Percentiles rank a stretch among this genome's conserved stretches.
These are phyloP conservation scores for Malacoraja senta DNA, from an alignment of 2,797 vertebrate genomes.

Conservation along the genomic window DNA sequence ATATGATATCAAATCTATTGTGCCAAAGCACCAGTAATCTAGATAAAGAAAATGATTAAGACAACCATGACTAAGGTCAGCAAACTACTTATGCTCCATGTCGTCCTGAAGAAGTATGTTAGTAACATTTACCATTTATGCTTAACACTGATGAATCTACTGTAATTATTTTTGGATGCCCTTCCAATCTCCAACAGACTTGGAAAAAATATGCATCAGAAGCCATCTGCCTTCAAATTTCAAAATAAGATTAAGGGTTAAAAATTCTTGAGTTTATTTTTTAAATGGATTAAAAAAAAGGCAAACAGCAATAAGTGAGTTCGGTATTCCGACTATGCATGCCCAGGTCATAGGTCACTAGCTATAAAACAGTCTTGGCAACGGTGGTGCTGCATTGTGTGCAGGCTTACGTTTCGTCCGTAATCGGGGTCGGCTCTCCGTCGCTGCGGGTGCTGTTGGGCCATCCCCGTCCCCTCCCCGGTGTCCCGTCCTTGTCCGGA, in stretches of 20 bases:
- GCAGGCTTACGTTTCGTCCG: no score
- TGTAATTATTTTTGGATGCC: no score
- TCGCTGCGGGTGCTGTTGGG: no score
- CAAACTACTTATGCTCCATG: conserved; percentile 42
- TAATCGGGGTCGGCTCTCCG: no score
- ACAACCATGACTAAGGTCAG: conserved; percentile 35
- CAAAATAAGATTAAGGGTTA: not conserved
- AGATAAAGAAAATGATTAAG: not conserved
- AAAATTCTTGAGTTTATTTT: not conserved
- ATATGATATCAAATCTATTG: not conserved
- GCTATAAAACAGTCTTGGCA: no score
- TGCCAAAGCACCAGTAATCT: not conserved
- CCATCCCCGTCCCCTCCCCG: no score
- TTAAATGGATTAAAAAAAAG: no score
- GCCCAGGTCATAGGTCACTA: no score
- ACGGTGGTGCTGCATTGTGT: no score
- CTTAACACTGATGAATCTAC: conserved; percentile 44
- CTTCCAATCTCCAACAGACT: not conserved
- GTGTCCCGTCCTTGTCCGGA: no score
- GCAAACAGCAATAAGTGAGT: not conserved
- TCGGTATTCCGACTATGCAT: no score
- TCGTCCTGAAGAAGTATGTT: conserved; percentile 41
- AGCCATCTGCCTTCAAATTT: not conserved
- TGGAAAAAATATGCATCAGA: not conserved
- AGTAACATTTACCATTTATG: conserved; percentile 11